A percentile compares a stretch with the other conserved stretches of the same genome.
These are phyloP conservation scores for Poecilus cupreus DNA, from an alignment of 2,888 invertebrate species.

Conservation along the genomic window DNA sequence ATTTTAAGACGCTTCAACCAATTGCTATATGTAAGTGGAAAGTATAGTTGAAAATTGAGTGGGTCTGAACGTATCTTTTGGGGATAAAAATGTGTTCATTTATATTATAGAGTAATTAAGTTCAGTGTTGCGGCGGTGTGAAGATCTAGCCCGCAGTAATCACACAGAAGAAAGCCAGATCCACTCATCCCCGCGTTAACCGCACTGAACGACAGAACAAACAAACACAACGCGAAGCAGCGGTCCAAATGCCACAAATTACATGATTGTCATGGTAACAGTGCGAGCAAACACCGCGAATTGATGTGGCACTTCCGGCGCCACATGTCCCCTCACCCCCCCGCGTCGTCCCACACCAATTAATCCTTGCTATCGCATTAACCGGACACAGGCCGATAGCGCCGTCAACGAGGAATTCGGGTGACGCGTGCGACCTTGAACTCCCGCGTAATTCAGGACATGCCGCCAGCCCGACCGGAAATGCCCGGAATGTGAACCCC, in stretches of 20 bases:
- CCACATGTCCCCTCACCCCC: neutral
- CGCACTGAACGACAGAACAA: neutral
- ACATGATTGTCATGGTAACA: neutral
- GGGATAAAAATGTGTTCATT: too few species aligned
- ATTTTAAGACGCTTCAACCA: too few species aligned
- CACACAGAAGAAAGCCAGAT: too few species aligned
- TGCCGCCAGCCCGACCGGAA: neutral
- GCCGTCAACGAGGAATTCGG: neutral
- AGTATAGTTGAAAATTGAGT: too few species aligned
- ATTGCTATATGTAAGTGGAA: too few species aligned
- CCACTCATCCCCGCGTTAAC: too few species aligned
- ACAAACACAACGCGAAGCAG: neutral
- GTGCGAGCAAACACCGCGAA: slow-evolving; percentile 23
- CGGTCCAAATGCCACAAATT: neutral
- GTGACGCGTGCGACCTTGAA: slow-evolving; percentile 18
- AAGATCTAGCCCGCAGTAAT: too few species aligned
- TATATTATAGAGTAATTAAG: too few species aligned
- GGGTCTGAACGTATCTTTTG: too few species aligned
- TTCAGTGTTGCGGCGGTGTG: too few species aligned
- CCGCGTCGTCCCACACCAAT: neutral
- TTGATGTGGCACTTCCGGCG: slow-evolving; percentile 35
- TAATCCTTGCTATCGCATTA: slow-evolving; percentile 8
- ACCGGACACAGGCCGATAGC: neutral
- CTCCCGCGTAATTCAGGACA: neutral
- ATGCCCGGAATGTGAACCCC: slow-evolving; percentile 1